Evolutionary conservation across 2,888 invertebrate genomes (phyloP).

Genomic region (Odontothrips loti): DNA sequence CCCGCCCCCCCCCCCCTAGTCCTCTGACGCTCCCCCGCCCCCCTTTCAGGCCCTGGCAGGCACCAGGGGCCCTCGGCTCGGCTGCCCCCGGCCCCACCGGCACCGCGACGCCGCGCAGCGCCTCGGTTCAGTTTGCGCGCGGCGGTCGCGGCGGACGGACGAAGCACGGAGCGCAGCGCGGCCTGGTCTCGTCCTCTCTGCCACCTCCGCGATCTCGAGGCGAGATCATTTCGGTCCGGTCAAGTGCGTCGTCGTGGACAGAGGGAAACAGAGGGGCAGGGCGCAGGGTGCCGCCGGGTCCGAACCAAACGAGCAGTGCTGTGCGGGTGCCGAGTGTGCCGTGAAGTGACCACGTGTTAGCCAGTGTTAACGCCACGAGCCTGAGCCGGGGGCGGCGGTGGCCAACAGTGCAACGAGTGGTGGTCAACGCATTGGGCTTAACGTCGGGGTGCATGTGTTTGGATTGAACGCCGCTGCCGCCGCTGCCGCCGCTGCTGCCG

Average conservation of each 20-base stretch:
- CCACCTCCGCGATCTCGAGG: neutral
- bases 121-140: conserved; percentile 2
- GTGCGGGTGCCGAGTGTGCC: neutral
- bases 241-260: neutral
- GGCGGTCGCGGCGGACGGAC: neutral
- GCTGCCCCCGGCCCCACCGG: neutral
- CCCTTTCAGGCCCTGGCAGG: no score
- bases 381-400: no score
- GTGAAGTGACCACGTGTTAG: neutral
- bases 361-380: neutral
- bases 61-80: neutral
- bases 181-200: neutral
- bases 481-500: neutral
- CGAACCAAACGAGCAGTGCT: neutral
- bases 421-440: no score
- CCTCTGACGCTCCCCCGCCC: no score
- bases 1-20: no score
- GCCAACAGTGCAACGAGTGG: no score
- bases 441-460: neutral
- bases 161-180: neutral
- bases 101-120: neutral
- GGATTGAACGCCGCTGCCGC: neutral
- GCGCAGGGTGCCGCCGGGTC: no score
- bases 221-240: neutral
- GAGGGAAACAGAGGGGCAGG: no score